Base-by-base conservation (phyloP, 2,888 invertebrate genomes). In the Notodonta dromedarius region DNA sequence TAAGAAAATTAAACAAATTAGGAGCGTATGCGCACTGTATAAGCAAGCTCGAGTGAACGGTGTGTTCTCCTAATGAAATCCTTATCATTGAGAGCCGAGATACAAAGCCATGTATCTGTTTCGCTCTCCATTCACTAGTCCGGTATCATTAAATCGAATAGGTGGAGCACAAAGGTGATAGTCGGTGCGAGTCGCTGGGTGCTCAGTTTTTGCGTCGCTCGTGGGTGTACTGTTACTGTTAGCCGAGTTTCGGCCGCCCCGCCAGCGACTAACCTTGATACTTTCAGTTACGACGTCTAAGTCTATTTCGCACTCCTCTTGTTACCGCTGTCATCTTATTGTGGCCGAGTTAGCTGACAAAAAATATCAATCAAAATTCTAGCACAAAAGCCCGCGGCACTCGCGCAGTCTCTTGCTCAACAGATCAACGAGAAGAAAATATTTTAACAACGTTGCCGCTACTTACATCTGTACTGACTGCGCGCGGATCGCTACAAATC, bases 331-430 rank as follows among this genome's bases (percentile, higher is more conserved):
- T 91, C 91, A 89, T 90, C 90, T 92, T 89, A 91, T 93, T 93
- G 92, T 93, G 90, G 87, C 87, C 90, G 89, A 90, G 89, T 89
- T 89, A 88, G 81, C 89, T 83, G 83, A 93, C 91, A 93, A 93
- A 93, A 93, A 93, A 93, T 93, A 93, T 93, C 92, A 93, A 93
- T 93, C 93, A 91, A 93, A 93, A 92, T 92, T 93, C 92, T 93
- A 89, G 93, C 88, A 89, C 93, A 93, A 90, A 88, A 85, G 91
- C 91, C 92, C 80, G 90, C 83, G 90, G 91, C 93, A 80, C 74
- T 84, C 74, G 83, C 80, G 82, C 84, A 83, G 83, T 83, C 87
- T 87, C 86, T 87, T 86, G 86, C 85, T 78, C 85, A 87, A 85
- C 76, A 79, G 79, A 79, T 80, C 80, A 78, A 82, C 79, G 79